These are phyloP conservation scores for Leucophenga montana DNA, from an alignment of 2,888 invertebrate species.

Conservation along the genomic window DNA sequence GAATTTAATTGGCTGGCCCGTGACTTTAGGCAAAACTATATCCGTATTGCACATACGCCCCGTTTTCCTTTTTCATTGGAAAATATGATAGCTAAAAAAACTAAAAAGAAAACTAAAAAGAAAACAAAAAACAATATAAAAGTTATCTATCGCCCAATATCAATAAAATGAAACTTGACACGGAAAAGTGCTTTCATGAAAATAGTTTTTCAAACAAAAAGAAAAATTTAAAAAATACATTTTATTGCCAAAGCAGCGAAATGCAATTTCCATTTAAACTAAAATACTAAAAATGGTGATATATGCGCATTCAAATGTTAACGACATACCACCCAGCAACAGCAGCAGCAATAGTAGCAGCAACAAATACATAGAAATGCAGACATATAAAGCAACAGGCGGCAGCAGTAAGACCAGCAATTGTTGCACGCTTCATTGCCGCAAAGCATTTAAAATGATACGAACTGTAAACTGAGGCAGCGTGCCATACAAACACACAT, in stretches of 20 bases:
- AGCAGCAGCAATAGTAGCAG: slow-evolving; percentile 1
- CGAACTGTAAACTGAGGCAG: slow-evolving; percentile 35
- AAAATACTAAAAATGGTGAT: slow-evolving; percentile 32
- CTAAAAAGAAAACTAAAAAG: slow-evolving; percentile 39
- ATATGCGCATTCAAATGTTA: not conserved
- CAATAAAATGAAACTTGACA: slow-evolving; percentile 17
- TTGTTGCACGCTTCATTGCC: slow-evolving; percentile 42
- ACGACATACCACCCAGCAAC: slow-evolving; percentile 13
- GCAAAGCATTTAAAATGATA: slow-evolving; percentile 48
- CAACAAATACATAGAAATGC: slow-evolving; percentile 14
- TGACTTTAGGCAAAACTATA: not conserved
- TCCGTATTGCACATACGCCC: slow-evolving; percentile 10
- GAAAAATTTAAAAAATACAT: not conserved
- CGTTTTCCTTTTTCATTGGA: not conserved
- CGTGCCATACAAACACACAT: slow-evolving; percentile 21
- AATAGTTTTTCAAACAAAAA: not conserved
- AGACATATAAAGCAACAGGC: slow-evolving; percentile 33
- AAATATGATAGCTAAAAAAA: slow-evolving; percentile 2
- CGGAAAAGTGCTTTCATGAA: not conserved
- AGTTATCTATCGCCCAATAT: not conserved
- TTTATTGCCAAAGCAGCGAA: slow-evolving; percentile 45
- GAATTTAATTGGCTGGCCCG: slow-evolving; percentile 18
- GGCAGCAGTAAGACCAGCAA: slow-evolving; percentile 42
- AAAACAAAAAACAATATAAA: slow-evolving; percentile 37
- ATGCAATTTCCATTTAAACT: slow-evolving; percentile 60